Evolutionary conservation across 2,113 vertebrate species (phyloP).

Genomic region (Mastomys coucha): DNA sequence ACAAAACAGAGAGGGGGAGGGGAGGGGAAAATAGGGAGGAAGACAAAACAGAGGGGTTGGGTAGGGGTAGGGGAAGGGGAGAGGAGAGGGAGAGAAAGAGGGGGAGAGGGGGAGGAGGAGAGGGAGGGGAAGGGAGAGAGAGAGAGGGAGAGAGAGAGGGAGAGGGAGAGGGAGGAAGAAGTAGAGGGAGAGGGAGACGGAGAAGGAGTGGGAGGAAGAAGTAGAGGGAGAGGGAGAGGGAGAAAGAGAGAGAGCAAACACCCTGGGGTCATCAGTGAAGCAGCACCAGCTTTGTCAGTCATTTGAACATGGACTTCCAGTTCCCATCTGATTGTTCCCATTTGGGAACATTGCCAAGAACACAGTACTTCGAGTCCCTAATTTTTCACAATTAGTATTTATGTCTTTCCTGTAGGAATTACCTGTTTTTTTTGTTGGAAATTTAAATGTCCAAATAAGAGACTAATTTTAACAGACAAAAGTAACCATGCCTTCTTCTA

Average conservation of each 20-base stretch:
- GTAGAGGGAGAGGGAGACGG: no score
- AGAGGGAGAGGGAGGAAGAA: no score
- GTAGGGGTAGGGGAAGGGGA: background rate
- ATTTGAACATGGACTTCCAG: background rate
- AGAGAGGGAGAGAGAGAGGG: background rate
- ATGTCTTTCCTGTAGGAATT: constrained; percentile 2
- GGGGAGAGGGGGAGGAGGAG: background rate
- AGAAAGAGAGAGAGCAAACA: background rate
- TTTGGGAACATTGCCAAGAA: constrained; percentile 1
- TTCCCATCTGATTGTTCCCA: background rate
- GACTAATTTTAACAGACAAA: background rate
- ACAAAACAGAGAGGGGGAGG: background rate
- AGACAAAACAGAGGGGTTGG: no score
- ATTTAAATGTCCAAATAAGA: constrained; percentile 59
- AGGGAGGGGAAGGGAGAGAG: background rate
- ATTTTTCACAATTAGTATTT: constrained; percentile 61
- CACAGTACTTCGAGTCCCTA: constrained; percentile 14
- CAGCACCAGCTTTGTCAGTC: background rate
- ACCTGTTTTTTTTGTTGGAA: background rate
- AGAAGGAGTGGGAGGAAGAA: no score
- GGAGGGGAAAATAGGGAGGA: background rate
- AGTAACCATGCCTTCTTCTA: background rate
- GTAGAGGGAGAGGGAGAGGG: background rate
- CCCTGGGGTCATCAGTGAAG: background rate
- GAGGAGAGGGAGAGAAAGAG: no score